Base-by-base conservation (phyloP, 2,888 invertebrate species). In the Diabrotica balteata region DNA sequence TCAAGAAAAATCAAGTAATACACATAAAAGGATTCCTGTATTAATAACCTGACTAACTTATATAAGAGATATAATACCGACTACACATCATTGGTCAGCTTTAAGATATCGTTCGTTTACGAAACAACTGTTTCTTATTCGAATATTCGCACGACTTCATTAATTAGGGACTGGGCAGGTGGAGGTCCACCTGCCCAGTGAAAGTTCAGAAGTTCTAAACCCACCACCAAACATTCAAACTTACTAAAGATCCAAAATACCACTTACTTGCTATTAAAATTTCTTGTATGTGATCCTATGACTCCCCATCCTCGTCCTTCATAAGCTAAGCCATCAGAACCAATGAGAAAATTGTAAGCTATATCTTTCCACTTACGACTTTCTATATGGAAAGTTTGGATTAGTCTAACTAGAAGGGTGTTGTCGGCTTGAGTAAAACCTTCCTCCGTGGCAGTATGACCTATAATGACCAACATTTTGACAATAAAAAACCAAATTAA, bases 281-380 rank as follows among this genome's bases (percentile, higher is more conserved):
- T 83, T 63, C 81, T 79, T 0, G 88, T 86, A 71, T 88, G 88
- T 0, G 87, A 85, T 1, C 88, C 88, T 64, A 85, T 83, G 1
- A 82, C 79, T 4, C 82, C 82, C 88, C 88, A 89, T 1, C 88
- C 88, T 63, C 86, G 80, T 7, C 88, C 89, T 79, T 88, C 86
- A 73, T 88, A 89, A 1, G 86, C 80, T 53, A 85, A 86, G 32
- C 88, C 88, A 78, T 88, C 88, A 10, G 86, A 85, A 45, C 88
- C 88, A 61, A 89, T 81, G 9, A 89, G 71, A 71, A 88, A 89
- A 74, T 87, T 89, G 71, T 87, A 87, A 0, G 80, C 84, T 42
- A 87, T 87, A 69, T 87, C 87, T 72, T 82, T 82, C 86, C 86
- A 87, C 68, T 83, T 83, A n/a, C 82, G 79, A 59, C 86, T 84